These are phyloP conservation scores for Onchidella celtica DNA, from an alignment of 2,888 invertebrate species.

Conservation along the genomic window DNA sequence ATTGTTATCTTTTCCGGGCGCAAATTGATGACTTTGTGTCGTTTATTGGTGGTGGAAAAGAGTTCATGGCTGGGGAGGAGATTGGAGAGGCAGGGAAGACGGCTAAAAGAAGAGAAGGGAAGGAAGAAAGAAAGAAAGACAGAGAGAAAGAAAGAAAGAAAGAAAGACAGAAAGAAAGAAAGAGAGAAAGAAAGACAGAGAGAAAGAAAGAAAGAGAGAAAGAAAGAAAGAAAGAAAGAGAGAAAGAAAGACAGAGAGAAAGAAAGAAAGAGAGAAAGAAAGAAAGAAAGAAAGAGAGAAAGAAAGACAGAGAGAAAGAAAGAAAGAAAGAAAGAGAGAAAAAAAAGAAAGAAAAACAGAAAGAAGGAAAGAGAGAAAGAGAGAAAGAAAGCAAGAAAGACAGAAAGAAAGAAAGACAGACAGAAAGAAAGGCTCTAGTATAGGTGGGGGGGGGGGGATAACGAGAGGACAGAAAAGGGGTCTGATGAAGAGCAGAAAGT, in stretches of 20 bases:
- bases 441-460: no score
- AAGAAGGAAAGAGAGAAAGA: conserved; percentile 73
- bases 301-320: conserved; percentile 46
- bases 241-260: conserved; percentile 9
- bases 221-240: background rate
- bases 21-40: no score
- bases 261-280: conserved; percentile 18
- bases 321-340: conserved; percentile 66
- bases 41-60: no score
- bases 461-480: no score
- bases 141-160: background rate
- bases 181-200: background rate
- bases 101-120: background rate
- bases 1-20: no score
- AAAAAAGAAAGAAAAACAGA: conserved; percentile 72
- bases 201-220: background rate
- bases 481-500: conserved; percentile 44
- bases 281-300: background rate
- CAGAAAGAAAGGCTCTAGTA: no score
- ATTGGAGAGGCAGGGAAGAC: no score
- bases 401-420: conserved; percentile 48
- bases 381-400: conserved; percentile 64
- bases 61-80: no score
- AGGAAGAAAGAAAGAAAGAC: background rate
- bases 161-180: background rate